These are phyloP conservation scores for Tridacna crocea DNA, from an alignment of 2,888 invertebrate species.

Conservation along the genomic window DNA sequence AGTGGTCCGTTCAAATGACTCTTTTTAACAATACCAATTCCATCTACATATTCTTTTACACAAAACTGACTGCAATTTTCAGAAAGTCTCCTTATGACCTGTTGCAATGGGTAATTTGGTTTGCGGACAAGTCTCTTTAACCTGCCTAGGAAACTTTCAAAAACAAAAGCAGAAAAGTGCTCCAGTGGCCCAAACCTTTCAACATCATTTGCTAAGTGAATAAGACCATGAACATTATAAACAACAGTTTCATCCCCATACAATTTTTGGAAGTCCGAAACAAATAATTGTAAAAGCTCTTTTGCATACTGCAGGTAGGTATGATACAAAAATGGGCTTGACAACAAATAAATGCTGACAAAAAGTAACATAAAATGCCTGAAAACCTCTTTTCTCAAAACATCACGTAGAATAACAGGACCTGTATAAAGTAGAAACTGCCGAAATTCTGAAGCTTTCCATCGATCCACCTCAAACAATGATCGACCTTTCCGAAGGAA, in stretches of 20 bases:
- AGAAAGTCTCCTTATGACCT: constrained; percentile 55
- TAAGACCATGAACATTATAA: constrained; percentile 82
- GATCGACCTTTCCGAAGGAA: constrained; percentile 72
- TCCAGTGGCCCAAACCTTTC: constrained; percentile 77
- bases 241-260: constrained; percentile 79
- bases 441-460: constrained; percentile 78
- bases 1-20: constrained; percentile 41
- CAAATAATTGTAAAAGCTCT: constrained; percentile 69
- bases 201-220: constrained; percentile 81
- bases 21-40: constrained; percentile 32
- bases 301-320: constrained; percentile 63
- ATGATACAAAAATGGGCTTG: constrained; percentile 58
- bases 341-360: constrained; percentile 65
- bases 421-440: constrained; percentile 74
- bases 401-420: constrained; percentile 65
- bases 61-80: constrained; percentile 18
- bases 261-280: constrained; percentile 66
- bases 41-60: background rate
- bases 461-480: constrained; percentile 67
- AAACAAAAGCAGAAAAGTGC: constrained; percentile 79
- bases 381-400: constrained; percentile 49
- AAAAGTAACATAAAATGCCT: constrained; percentile 54
- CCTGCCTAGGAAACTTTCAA: constrained; percentile 78
- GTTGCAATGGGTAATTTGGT: constrained; percentile 49
- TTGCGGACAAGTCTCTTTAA: constrained; percentile 10